Conservation (phyloP, 2,797 vertebrate species). For the Tadarida brasiliensis region DNA sequence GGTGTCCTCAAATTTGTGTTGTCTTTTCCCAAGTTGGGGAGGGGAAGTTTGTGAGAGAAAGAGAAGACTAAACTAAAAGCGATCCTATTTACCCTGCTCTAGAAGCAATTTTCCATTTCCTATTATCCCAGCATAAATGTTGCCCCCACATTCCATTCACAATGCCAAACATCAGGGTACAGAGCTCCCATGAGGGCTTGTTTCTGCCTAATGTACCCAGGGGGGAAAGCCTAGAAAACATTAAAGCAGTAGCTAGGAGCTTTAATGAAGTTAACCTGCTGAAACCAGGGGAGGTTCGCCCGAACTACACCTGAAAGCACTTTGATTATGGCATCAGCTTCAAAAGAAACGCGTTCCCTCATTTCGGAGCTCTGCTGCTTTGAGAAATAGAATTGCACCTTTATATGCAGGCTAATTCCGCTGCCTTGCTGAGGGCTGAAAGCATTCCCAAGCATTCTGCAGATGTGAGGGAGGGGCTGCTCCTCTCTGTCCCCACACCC, state of each 20-base stretch:
- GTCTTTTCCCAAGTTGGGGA: conserved; percentile 27
- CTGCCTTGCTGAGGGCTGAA: conserved; percentile 82
- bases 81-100: conserved; percentile 56
- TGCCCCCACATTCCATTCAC: conserved; percentile 73
- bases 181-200: conserved; percentile 76
- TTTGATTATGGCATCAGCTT: conserved; percentile 86
- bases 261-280: conserved; percentile 90
- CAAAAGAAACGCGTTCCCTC: conserved; percentile 85
- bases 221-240: conserved; percentile 83
- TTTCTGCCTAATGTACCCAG: conserved; percentile 85
- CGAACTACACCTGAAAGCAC: conserved; percentile 87
- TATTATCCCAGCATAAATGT: conserved; percentile 53
- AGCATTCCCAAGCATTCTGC: conserved; percentile 80
- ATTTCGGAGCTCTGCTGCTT: conserved; percentile 82
- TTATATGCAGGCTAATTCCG: conserved; percentile 85
- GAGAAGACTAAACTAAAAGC: conserved; percentile 47
- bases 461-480: conserved; percentile 55
- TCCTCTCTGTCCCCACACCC: accelerated
- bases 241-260: conserved; percentile 86
- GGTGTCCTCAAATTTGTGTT: background rate
- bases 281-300: conserved; percentile 85
- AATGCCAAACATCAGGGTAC: conserved; percentile 82
- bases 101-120: conserved; percentile 68
- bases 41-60: conserved; percentile 30
- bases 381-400: conserved; percentile 86